Percentiles rank a stretch among this genome's conserved stretches.
Evolutionary conservation across 1,140 invertebrate species (phyloP).

Genomic region (Pissodes strobi): DNA sequence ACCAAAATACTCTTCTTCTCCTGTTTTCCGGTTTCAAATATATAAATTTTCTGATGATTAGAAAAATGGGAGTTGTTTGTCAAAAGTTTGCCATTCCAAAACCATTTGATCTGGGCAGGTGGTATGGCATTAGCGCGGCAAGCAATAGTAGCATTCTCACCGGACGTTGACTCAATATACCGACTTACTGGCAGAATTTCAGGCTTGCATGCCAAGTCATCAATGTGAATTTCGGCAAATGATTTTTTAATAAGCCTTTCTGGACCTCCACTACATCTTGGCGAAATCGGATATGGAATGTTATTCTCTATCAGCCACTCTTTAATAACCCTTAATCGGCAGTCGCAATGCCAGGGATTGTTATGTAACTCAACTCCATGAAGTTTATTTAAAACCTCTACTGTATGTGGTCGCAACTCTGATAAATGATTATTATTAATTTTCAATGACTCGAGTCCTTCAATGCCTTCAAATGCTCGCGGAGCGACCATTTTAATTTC

Average conservation of each 20-base stretch:
- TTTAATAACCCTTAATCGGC: slow-evolving; percentile 78
- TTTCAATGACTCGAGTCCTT: slow-evolving; percentile 78
- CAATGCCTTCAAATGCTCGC: slow-evolving; percentile 77
- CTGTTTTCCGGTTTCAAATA: slow-evolving; percentile 75
- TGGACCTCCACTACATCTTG: slow-evolving; percentile 72
- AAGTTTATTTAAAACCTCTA: slow-evolving; percentile 73
- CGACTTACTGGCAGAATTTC: slow-evolving; percentile 76
- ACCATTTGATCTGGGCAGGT: slow-evolving; percentile 82
- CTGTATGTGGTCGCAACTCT: slow-evolving; percentile 71
- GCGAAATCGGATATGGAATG: slow-evolving; percentile 76
- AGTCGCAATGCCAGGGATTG: slow-evolving; percentile 92
- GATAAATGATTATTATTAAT: slow-evolving; percentile 79
- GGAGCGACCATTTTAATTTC: slow-evolving; percentile 75
- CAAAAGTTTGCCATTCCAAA: slow-evolving; percentile 81
- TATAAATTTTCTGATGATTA: slow-evolving; percentile 78
- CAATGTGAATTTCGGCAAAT: slow-evolving; percentile 75
- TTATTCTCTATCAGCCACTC: slow-evolving; percentile 83
- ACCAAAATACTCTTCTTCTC: slow-evolving; percentile 80
- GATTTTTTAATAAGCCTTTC: slow-evolving; percentile 67
- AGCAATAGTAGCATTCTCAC: slow-evolving; percentile 81
- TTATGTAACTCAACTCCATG: slow-evolving; percentile 86
- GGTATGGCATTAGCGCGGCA: slow-evolving; percentile 82
- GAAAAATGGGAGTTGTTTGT: slow-evolving; percentile 80
- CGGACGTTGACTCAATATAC: slow-evolving; percentile 76
- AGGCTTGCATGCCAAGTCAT: slow-evolving; percentile 87